A percentile compares a stretch with the other conserved stretches of the same genome.
phyloP scores from a whole-genome alignment of 2,888 invertebrate species.

The Tolmerus cingulatus region DNA sequence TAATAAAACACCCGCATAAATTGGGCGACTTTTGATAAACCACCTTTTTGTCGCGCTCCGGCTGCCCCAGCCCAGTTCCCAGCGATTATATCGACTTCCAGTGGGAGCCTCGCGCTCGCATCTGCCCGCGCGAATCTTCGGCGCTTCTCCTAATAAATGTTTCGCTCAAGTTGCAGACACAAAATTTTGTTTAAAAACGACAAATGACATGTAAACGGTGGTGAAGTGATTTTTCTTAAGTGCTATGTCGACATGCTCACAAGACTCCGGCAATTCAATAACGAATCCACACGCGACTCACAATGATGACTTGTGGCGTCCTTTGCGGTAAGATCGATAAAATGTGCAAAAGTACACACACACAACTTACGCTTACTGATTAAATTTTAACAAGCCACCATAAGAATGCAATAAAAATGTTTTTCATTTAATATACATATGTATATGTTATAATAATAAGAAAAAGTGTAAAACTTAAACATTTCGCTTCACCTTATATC shows the following conservation, averaged over 20 bases:
- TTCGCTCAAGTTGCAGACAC: not conserved
- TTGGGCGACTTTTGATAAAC: slow-evolving; percentile 31
- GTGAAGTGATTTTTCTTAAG: not conserved
- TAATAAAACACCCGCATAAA: slow-evolving; percentile 30
- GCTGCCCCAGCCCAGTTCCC: not conserved
- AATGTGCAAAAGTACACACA: not conserved
- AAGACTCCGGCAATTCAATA: not conserved
- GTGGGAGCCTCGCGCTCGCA: not conserved
- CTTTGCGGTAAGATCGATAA: not conserved
- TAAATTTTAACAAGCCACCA: too few relatives aligned
- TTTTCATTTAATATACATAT: too few relatives aligned
- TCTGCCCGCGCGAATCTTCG: not conserved
- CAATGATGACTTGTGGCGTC: not conserved
- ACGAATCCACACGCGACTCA: not conserved
- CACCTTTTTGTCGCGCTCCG: not conserved
- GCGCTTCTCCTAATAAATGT: not conserved
- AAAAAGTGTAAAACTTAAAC: too few relatives aligned
- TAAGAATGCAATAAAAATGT: too few relatives aligned
- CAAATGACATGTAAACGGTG: not conserved
- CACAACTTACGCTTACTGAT: too few relatives aligned
- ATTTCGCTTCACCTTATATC: too few relatives aligned
- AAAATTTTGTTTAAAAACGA: not conserved
- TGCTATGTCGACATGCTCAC: not conserved
- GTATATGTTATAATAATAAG: too few relatives aligned
- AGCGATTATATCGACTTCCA: not conserved